Base-by-base conservation (phyloP, 1,140 invertebrate genomes). In the Thaumatotibia leucotreta region DNA sequence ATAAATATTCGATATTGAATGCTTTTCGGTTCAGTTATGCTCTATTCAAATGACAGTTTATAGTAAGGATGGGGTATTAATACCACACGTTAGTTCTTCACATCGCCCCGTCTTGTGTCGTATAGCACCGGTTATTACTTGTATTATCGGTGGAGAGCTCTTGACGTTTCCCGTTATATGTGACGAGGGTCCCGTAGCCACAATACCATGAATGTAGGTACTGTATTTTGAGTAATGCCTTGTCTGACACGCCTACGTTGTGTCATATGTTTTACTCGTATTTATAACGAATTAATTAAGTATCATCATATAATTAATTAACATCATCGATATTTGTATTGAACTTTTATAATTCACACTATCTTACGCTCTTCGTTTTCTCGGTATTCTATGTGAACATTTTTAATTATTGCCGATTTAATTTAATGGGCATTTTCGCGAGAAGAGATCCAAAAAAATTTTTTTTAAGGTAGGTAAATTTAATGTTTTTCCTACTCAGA, bases 81-180 rank as follows among this genome's bases (percentile, higher is more conserved):
- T 58, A 58, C 4, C 27, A 27, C 27, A 58, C 52, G 23, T 58
- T 14, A 58, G 52, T 58, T 14, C 52, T 29, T 2, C 52, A 31
- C 27, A 58, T 31, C 52, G 29, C 24, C n/a, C 52, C 3, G 50
- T n/a, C 22, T 52, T 27, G 52, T 45, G 20, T 24, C 52, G 24
- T 29, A 31, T 58, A 58, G n/a, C 24, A 31, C 52, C 52, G 52
- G 52, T 58, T 58, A 58, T 58, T 58, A 31, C 52, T 58, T 58
- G 52, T 58, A 58, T 58, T 58, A 58, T 58, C 52, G 52, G 52
- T 14, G 9, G 52, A 14, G 24, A 58, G 52, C 52, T 29, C 52
- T 31, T 58, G 52, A 58, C 52, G 52, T 58, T 58, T 58, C 27
- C 27, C 24, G 52, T 58, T 58, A 58, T 31, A 31, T 58, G n/a